These are phyloP conservation scores for Athene cunicularia DNA, from an alignment of 2,113 vertebrate species.

Conservation along the genomic window DNA sequence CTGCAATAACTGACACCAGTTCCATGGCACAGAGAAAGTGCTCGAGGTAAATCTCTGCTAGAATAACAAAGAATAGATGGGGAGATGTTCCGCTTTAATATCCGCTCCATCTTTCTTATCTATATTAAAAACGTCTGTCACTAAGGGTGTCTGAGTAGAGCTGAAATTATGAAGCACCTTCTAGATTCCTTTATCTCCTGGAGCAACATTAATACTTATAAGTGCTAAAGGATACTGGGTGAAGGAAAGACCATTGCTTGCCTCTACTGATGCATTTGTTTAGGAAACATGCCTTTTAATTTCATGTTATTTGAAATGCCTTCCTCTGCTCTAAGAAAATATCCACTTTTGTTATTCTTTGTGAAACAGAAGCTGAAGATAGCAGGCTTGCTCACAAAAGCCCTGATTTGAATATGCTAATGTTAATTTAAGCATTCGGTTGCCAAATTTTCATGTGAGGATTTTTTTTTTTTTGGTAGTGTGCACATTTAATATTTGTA, in stretches of 20 bases:
- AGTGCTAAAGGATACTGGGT: background rate
- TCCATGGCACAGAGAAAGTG: background rate
- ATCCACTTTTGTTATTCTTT: background rate
- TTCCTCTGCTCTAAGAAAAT: background rate
- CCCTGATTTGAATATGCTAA: background rate
- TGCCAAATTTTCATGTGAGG: background rate
- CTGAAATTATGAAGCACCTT: conserved; percentile 12
- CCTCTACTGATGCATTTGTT: background rate
- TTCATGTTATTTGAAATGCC: background rate
- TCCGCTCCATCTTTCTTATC: conserved; percentile 65
- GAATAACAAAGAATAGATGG: conserved; percentile 35
- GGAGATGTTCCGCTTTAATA: conserved; percentile 59
- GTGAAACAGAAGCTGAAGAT: background rate
- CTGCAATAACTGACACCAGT: background rate
- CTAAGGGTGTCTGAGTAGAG: conserved; percentile 27
- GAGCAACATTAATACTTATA: background rate
- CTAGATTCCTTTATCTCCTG: conserved; percentile 15
- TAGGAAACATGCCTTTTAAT: background rate
- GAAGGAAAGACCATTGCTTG: background rate
- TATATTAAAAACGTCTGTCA: conserved; percentile 54
- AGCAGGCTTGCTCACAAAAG: background rate
- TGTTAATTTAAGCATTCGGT: background rate
- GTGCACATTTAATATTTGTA: conserved; percentile 21
- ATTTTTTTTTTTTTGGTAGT: background rate
- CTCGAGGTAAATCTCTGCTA: conserved; percentile 12